Evolutionary conservation across 1,140 invertebrate genomes (phyloP), one percentile per base, ranked within the genome.

Genomic region (Drosophila azteca): DNA sequence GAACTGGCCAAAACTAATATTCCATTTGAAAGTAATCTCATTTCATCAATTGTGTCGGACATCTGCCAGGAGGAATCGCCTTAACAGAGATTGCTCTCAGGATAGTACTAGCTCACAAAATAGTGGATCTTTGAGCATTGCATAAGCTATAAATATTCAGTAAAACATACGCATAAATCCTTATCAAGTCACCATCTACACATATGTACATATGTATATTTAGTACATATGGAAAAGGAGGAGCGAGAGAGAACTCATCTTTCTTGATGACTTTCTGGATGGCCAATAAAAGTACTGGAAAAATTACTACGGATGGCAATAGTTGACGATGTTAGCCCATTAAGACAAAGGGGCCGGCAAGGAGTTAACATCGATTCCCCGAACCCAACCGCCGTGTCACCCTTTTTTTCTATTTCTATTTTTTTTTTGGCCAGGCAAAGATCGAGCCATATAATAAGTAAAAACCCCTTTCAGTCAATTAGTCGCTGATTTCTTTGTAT

Each of bases 381-480:
- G 67, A 69, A 68, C 6, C 43, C 43, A 39, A 15, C 17, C 13
- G 39, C 49, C 7, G 20, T 22, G 20, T 44, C 41, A 63, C 51
- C 60, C 13, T 69, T 49, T 26, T 26, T 5, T 69, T 49, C 17
- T 20, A 20, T 20, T 20, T 20, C 17, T 20, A 20, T 67, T 29
- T 35, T 67, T 29, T 35, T 45, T 22, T 9, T 8, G 31, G 31
- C 8, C 9, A 31, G 29, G 29, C 13, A 26, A 26, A 26, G 24
- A 26, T 35, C 29, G 2, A 13, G 67, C 15, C 52, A 70, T 69
- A 69, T 58, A 70, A 39, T 45, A 17, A 52, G 35, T 13, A 4
- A 39, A 68, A 69, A 70, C 78, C 82, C 81, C 82, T 87, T 87
- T 87, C 75, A 87, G 82, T 87, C 82, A 87, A 87, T 87, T 87